Evolutionary conservation across 2,888 invertebrate species (phyloP), one percentile per base, ranked within the genome.

Genomic region (Sphinx pinastri): DNA sequence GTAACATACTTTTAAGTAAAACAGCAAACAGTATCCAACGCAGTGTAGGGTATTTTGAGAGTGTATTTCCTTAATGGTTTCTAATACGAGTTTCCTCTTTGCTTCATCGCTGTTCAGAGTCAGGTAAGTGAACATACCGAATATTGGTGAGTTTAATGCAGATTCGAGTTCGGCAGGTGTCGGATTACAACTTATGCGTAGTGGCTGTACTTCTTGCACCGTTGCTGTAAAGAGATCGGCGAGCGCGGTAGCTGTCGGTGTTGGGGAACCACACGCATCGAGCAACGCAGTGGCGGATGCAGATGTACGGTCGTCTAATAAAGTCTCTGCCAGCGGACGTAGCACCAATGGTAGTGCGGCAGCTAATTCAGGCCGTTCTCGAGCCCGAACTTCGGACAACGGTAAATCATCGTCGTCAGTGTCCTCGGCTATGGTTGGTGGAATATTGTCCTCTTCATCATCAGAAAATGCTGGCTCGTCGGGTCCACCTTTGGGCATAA

Each of bases 1-100:
- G 94, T 88, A 93, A 70, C 88, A 87, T 73, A 97, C 97, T 95
- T 98, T 98, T 76, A 98, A 94, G 91, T 98, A 99, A 93, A 98
- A 99, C 68, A 99, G 92, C 75, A 99, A 94, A 80, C 97, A 95
- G 89, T 98, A 98, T 63, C 99, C 99, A 71, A 98, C 95, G 84
- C 96, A 95, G 13, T 96, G 95, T 81, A 97, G 95, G 80, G 94
- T 88, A 76, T 89, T 90, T 81, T 95, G 95, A 79, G 94, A 89
- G 79, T 97, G 95, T 92, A 98, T 96, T 87, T 98, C 98, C 75
- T 97, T 96, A 71, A 98, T 93, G 66, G 99, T 94, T 76, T 96
- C 95, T 76, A 98, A 93, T 76, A 98, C 93, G 51, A 98, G 96
- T 89, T 97, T 97, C 77, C 97, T 95, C 95, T 80, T 97, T 94